These are phyloP conservation scores for Chiridota heheva DNA, from an alignment of 35 echinoderm and acorn worm genomes.

Conservation along the genomic window DNA sequence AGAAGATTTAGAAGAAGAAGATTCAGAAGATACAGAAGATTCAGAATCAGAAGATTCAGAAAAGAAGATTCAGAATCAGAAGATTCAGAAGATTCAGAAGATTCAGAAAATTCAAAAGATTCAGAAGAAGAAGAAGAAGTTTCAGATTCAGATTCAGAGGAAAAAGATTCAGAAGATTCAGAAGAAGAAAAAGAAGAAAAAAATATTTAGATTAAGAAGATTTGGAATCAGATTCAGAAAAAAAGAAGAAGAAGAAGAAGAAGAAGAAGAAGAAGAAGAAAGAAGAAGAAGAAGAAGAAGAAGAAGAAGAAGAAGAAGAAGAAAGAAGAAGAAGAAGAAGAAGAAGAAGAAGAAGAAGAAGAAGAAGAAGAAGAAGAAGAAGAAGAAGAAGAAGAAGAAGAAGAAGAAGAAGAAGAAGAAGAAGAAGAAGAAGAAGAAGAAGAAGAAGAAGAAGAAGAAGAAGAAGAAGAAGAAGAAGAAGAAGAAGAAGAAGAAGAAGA, in stretches of 20 bases:
- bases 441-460: background rate
- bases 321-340: conserved; percentile 16
- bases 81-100: too few species aligned
- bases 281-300: background rate
- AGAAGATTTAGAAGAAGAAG: too few species aligned
- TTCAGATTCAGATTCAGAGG: background rate
- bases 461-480: background rate
- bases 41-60: too few species aligned
- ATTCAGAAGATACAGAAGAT: too few species aligned
- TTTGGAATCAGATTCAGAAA: background rate
- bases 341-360: background rate
- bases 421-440: background rate
- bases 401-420: background rate
- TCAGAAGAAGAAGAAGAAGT: too few species aligned
- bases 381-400: background rate
- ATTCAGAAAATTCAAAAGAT: too few species aligned
- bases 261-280: conserved; percentile 21
- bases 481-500: background rate
- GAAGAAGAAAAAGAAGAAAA: background rate
- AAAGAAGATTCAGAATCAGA: too few species aligned
- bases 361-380: background rate
- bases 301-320: conserved; percentile 35
- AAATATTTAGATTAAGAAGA: background rate
- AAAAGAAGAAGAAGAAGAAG: conserved; percentile 13
- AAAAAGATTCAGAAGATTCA: too few species aligned